A percentile compares a stretch with the other conserved stretches of the same genome.
Conservation (phyloP, 2,113 vertebrate genomes). For the Saguinus midas region DNA sequence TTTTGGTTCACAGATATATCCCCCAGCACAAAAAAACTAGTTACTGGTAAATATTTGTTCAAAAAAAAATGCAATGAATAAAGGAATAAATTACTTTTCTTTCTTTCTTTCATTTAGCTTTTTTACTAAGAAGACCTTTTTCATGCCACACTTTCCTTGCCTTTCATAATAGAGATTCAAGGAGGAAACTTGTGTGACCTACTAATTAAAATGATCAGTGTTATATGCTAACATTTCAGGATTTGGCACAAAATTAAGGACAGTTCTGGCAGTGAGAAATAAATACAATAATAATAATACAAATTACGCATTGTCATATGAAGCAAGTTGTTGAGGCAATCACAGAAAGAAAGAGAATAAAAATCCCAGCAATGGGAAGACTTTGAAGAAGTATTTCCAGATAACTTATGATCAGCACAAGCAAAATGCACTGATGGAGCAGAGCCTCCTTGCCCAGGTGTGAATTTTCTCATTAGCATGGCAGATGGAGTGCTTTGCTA, state of each 20-base stretch:
- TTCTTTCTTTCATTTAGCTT: background rate
- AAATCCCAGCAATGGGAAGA: background rate
- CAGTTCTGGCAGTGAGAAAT: background rate
- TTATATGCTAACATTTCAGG: slow-evolving; percentile 5
- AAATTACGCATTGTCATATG: slow-evolving; percentile 38
- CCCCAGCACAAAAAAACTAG: background rate
- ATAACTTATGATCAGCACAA: background rate
- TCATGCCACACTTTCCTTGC: background rate
- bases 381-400: slow-evolving; percentile 17
- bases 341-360: background rate
- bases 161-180: background rate
- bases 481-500: background rate
- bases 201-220: background rate
- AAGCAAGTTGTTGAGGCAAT: slow-evolving; percentile 38
- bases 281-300: slow-evolving; percentile 4
- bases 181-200: background rate
- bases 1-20: background rate
- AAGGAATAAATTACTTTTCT: background rate
- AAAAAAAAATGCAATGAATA: background rate
- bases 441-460: background rate
- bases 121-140: background rate
- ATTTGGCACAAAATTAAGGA: background rate
- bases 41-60: background rate
- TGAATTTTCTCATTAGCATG: background rate
- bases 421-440: background rate